Base-by-base conservation (phyloP, 2,113 vertebrate species). In the Cheirogaleus medius region DNA sequence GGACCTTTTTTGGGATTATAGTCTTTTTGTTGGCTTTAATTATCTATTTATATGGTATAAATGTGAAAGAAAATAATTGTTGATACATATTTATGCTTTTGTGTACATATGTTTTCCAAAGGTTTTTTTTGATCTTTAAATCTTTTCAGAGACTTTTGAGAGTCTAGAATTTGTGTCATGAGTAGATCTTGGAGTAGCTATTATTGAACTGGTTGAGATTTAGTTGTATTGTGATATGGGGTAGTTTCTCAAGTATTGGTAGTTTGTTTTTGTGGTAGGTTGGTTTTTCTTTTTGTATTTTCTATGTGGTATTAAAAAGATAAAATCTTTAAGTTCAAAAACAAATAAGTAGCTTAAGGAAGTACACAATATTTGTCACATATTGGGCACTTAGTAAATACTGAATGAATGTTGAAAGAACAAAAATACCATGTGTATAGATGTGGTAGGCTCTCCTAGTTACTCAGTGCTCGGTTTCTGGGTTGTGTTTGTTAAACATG, bases 141-240 rank as follows among this genome's bases (percentile, higher is more conserved):
- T 90, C 64, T 97, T 96, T 77, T 52, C 66, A 91, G 84, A 91
- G 73, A 23, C 54, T 94, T 97, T 96, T 97, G 63, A 89, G 78
- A 86, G 82, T 94, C 37, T 91, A 44, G 54, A 15, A 52, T 90
- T 94, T 85, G 74, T 88, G 74, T 86, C 52, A 60, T 69, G 49
- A 94, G 34, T 74, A 93, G 58, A 66, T 71, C 3, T 84, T 97
- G 39, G 39, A 17, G 69, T 69, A 68, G 74, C 23, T 49, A 20
- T 27, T 96, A 27, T 10, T 84, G 92, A 91, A 44, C 21, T 91
- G 37, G 49, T 34, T 96, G 74, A 94, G 60, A 54, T 60, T 87
- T 42, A 18, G 29, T 84, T 95, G 85, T 86, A 8, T 82, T 84
- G 78, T 82, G 39, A 29, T 81, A 18, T 68, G 83, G 78, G 73